Percentiles rank a stretch among this genome's conserved stretches.
Conservation (phyloP, 2,888 invertebrate genomes). For the Sthenelais limicola region DNA sequence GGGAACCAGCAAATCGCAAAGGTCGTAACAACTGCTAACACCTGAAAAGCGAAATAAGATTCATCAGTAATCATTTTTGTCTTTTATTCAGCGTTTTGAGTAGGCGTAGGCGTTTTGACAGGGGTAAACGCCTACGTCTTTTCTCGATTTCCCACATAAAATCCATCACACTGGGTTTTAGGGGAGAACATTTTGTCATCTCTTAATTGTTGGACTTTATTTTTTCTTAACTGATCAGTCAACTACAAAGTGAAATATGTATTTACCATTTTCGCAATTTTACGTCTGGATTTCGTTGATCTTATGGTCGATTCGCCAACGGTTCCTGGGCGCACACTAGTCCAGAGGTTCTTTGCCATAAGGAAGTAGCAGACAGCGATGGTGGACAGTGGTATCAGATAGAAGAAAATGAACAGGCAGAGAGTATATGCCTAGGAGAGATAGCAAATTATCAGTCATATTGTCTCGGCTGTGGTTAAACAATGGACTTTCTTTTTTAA, state of each 20-base stretch:
- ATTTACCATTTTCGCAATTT: conserved; percentile 43
- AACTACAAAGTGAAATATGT: no score
- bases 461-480: no score
- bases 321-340: conserved; percentile 17
- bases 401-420: conserved; percentile 42
- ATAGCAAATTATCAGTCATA: no score
- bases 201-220: no score
- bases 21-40: conserved; percentile 43
- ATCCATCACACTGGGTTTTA: no score
- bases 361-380: conserved; percentile 46
- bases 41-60: neutral
- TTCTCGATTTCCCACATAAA: neutral
- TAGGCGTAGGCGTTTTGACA: no score
- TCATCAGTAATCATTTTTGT: no score
- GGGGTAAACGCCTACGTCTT: no score
- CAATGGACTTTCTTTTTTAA: no score
- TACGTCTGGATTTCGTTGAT: neutral
- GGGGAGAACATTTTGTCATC: no score
- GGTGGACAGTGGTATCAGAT: conserved; percentile 44
- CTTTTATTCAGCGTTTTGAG: no score
- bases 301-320: conserved; percentile 1
- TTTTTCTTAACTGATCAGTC: no score
- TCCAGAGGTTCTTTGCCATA: conserved; percentile 48
- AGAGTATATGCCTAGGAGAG: conserved; percentile 45
- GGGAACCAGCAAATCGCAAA: conserved; percentile 52